Evolutionary conservation across 1,140 invertebrate species (phyloP), one percentile per base, ranked within the genome.

Genomic region (Trichoplusia ni): DNA sequence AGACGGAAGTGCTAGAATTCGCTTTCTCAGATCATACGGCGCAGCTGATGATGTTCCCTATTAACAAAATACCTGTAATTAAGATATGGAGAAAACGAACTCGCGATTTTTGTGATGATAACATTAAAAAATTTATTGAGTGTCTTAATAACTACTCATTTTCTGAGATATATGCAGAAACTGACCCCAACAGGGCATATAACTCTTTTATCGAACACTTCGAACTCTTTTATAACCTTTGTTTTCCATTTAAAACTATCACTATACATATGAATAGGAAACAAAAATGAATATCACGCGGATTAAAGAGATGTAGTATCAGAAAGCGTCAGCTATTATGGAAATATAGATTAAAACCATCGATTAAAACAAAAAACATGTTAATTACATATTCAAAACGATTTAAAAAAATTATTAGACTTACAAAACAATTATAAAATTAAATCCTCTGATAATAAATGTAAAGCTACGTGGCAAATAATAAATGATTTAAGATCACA

Each of bases 1-100:
- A 40, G 54, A 44, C 44, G 14, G 27, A 62, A 42, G 8, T 73
- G 7, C 3, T 67, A 11, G 71, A 73, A 9, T 46, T 70, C 5
- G 64, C 8, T 33, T 19, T 73, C 9, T 73, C 71, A n/a, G 71
- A 73, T 14, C 71, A 73, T 25, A 60, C 51, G 0, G 64, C 60
- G 7, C 67, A 70, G 37, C 31, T 63, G 18, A 8, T 69, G 2
- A 47, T 21, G 14, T 63, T 65, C 6, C 64, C 67, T 13, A 25
- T 70, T 3, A 38, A 64, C 46, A 56, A 44, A 56, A 44, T 19
- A 0, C 60, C 23, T 18, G 0, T 7, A 21, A 4, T 40, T 21
- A 35, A 25, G 35, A 40, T 33, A 25, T 70, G 53, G 47, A 13
- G 38, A 9, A 21, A 25, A 14, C 11, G 33, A 9, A 38, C 21